phyloP scores from a whole-genome alignment of 1,140 invertebrate species.

The Drosophila punjabiensis region DNA sequence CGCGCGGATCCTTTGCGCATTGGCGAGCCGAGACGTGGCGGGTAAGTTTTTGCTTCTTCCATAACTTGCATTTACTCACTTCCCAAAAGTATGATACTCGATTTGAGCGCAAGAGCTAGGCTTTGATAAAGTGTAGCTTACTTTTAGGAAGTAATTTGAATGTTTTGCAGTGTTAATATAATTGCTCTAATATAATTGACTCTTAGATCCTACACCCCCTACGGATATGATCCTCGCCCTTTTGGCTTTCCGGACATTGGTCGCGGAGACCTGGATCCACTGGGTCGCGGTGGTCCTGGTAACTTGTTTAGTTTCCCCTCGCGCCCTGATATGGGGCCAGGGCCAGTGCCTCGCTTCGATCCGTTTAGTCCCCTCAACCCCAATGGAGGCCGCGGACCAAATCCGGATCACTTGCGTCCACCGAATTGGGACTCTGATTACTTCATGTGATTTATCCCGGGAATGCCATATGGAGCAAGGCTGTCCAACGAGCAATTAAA shows the following conservation, averaged over 20 bases:
- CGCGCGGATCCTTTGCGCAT: conserved; percentile 64
- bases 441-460: conserved; percentile 58
- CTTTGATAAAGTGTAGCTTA: not conserved
- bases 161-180: not conserved
- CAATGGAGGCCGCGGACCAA: conserved; percentile 86
- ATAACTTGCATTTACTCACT: not conserved
- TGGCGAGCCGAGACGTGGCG: conserved; percentile 61
- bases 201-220: conserved; percentile 50
- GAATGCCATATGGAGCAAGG: not conserved
- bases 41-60: conserved; percentile 29
- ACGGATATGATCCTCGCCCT: conserved; percentile 66
- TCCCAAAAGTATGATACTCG: conserved; percentile 9
- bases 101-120: too few species aligned
- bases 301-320: conserved; percentile 90
- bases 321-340: conserved; percentile 40
- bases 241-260: conserved; percentile 87
- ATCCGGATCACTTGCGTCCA: conserved; percentile 90
- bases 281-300: conserved; percentile 88
- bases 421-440: conserved; percentile 85
- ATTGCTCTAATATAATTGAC: not conserved
- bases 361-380: conserved; percentile 90
- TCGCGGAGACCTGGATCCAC: conserved; percentile 91
- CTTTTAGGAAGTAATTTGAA: conserved; percentile 2
- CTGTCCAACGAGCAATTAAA: conserved; percentile 5
- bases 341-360: conserved; percentile 91